These are phyloP conservation scores for Sinocyclocheilus rhinocerous DNA, from an alignment of 2,113 vertebrate genomes.

Conservation along the genomic window DNA sequence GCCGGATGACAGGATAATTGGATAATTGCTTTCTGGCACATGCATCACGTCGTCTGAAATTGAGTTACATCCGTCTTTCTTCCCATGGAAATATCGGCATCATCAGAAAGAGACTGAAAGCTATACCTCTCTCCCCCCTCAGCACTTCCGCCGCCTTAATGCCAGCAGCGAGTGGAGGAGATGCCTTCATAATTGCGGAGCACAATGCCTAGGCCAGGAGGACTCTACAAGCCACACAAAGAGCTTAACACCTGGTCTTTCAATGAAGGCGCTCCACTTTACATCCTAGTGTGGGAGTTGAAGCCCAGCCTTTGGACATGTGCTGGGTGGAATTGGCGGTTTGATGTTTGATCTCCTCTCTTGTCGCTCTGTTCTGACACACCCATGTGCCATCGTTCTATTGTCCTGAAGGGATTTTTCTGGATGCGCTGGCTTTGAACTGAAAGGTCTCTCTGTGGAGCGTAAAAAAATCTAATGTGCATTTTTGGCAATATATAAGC, in stretches of 20 bases:
- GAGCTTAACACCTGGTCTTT: conserved; percentile 35
- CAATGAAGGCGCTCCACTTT: conserved; percentile 27
- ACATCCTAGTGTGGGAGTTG: background rate
- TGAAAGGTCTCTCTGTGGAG: background rate
- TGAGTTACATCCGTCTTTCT: conserved; percentile 68
- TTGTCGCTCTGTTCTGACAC: background rate
- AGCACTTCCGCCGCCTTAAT: conserved; percentile 56
- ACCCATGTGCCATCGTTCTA: background rate
- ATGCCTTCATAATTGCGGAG: conserved; percentile 60
- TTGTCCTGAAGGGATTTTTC: background rate
- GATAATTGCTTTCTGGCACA: conserved; percentile 76
- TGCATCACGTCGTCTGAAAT: conserved; percentile 72
- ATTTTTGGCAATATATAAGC: background rate
- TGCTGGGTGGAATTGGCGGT: background rate
- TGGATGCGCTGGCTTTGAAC: background rate
- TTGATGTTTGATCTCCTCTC: conserved; percentile 16
- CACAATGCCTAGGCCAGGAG: conserved; percentile 51
- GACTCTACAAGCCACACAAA: conserved; percentile 30
- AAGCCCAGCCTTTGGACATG: background rate
- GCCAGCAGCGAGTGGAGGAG: conserved; percentile 42
- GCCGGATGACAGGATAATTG: conserved; percentile 77
- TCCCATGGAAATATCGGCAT: conserved; percentile 67
- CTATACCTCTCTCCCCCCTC: conserved; percentile 62
- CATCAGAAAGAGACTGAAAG: conserved; percentile 67
- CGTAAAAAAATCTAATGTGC: background rate